Evolutionary conservation across 1,140 invertebrate genomes (phyloP).

Genomic region (Drosophila persimilis): DNA sequence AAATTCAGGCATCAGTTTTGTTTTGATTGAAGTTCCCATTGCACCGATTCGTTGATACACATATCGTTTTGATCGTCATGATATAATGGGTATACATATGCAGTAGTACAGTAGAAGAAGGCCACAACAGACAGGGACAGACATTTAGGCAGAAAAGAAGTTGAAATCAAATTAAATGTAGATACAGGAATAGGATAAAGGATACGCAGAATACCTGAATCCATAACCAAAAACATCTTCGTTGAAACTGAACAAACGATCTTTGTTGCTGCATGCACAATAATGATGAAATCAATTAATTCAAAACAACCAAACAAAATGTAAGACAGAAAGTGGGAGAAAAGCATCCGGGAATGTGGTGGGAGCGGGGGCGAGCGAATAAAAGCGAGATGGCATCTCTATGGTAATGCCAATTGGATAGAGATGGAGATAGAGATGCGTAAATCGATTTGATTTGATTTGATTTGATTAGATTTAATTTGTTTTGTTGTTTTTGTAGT

Average conservation of each 20-base stretch:
- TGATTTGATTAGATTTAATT: background rate
- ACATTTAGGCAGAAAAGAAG: constrained; percentile 16
- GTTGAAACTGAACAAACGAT: constrained; percentile 89
- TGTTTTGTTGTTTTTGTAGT: constrained; percentile 1
- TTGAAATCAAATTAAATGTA: constrained; percentile 1
- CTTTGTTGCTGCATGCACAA: constrained; percentile 88
- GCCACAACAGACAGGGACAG: constrained; percentile 25
- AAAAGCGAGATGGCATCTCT: background rate
- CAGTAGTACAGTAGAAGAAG: constrained; percentile 9
- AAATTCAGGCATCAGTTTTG: constrained; percentile 66
- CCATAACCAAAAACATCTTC: constrained; percentile 87
- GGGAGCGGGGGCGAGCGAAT: background rate
- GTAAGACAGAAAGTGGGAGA: constrained; percentile 2
- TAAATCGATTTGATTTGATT: background rate
- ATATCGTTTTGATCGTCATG: background rate
- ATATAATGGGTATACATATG: constrained; percentile 2
- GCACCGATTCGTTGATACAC: constrained; percentile 25
- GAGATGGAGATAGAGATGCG: background rate
- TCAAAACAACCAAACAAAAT: constrained; percentile 13
- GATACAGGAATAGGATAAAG: constrained; percentile 11
- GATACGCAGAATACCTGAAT: constrained; percentile 86
- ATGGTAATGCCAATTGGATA: too few relatives aligned
- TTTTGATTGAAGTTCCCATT: constrained; percentile 60
- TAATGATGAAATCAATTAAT: constrained; percentile 51
- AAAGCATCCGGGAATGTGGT: background rate